Base-by-base conservation (phyloP, 1,140 invertebrate genomes). In the Limonius californicus region DNA sequence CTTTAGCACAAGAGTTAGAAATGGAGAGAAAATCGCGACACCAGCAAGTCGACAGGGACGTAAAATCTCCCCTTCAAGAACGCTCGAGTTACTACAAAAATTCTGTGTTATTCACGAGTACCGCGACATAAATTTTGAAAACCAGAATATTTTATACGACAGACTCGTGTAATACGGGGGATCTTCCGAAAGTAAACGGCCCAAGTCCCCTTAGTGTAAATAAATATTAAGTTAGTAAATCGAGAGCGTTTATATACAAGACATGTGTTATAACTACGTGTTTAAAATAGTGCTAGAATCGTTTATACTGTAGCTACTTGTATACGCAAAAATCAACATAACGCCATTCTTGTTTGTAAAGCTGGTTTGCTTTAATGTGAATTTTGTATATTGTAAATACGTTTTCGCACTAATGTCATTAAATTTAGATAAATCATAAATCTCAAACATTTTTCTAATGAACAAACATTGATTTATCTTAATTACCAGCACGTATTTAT, bases 51-150 rank as follows among this genome's bases (percentile, higher is more conserved):
- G 90, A 92, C 73, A 83, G 88, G 66, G 90, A 92, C 73, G 89
- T 91, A 32, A 92, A 93, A 78, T 89, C 89, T 72, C 89, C 89
- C 21, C 81, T 92, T 64, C 89, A 90, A 76, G 90, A 92, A 71
- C 81, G 86, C 70, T 84, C 87, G 64, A 82, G 83, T 67, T 91
- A 91, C 78, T 92, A 91, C 82, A 91, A 92, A 77, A 91, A 90
- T 76, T 91, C 89, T 11, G 89, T 91, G 62, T 81, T 92, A 53
- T 92, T 91, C 74, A 76, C 75, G 3, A 90, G 89, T 69, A 90
- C 88, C 70, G 89, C 89, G 72, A 92, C 89, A 82, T 92, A 91
- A 86, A 85, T 50, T 3, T 4, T 45, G 27, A 32, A 4, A 32
- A n/a, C n/a, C n/a, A n/a, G n/a, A n/a, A 32, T 12, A n/a, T 39